Evolutionary conservation across 2,888 invertebrate genomes (phyloP).

Genomic region (Aleiodes alternator): DNA sequence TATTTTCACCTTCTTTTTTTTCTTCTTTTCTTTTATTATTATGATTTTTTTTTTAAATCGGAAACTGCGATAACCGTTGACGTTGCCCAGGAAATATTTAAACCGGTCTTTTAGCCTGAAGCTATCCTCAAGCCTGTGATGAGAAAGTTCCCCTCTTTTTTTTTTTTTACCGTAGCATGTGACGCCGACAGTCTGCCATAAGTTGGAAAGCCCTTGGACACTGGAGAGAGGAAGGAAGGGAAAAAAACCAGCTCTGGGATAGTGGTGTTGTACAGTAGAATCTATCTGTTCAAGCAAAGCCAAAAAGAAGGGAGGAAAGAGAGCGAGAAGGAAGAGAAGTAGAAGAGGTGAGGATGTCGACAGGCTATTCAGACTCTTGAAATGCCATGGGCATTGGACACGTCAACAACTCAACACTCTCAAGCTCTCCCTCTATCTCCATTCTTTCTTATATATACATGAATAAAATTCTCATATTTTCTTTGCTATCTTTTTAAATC

Average conservation of each 20-base stretch:
- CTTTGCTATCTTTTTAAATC: slow-evolving; percentile 1
- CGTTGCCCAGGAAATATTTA: slow-evolving; percentile 67
- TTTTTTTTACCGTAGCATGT: slow-evolving; percentile 50
- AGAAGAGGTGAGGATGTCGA: slow-evolving; percentile 18
- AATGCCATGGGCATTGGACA: slow-evolving; percentile 24
- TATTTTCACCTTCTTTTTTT: too few relatives aligned
- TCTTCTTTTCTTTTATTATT: too few relatives aligned
- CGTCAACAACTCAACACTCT: slow-evolving; percentile 20
- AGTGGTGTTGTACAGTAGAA: slow-evolving; percentile 10
- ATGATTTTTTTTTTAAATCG: slow-evolving; percentile 37
- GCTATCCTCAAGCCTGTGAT: slow-evolving; percentile 55
- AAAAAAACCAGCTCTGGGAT: slow-evolving; percentile 12
- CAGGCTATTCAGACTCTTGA: slow-evolving; percentile 34
- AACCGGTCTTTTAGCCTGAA: slow-evolving; percentile 64
- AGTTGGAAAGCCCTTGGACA: slow-evolving; percentile 50
- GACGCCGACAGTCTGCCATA: slow-evolving; percentile 55
- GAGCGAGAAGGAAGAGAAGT: neutral
- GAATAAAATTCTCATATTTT: slow-evolving; percentile 36
- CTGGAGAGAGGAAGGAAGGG: slow-evolving; percentile 8
- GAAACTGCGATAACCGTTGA: slow-evolving; percentile 54
- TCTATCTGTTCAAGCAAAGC: slow-evolving; percentile 2
- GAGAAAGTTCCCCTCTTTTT: slow-evolving; percentile 61
- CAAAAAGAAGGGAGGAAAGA: slow-evolving; percentile 8
- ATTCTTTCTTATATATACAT: slow-evolving; percentile 21
- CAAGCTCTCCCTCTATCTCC: slow-evolving; percentile 19